Evolutionary conservation across 2,888 invertebrate genomes (phyloP).

Genomic region (Epirrita christyi): DNA sequence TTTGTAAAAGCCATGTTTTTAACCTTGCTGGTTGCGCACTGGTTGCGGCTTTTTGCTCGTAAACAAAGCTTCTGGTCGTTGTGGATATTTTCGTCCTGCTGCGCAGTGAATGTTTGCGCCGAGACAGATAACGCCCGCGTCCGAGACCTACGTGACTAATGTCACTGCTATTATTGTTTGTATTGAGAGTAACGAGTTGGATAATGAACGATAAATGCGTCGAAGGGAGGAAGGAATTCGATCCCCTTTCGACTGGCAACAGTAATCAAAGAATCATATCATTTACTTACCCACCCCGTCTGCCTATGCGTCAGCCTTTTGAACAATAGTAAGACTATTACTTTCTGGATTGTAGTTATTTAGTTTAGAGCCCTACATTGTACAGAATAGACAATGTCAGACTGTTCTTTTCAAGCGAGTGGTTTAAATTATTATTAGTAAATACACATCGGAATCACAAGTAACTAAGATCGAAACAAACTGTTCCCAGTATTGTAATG

Average conservation of each 20-base stretch:
- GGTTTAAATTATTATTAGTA: too few relatives aligned
- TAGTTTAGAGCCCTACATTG: too few relatives aligned
- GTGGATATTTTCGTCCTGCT: slow-evolving; percentile 49
- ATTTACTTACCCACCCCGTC: background rate
- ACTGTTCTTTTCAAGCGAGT: too few relatives aligned
- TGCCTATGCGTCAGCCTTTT: background rate
- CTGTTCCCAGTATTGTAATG: slow-evolving; percentile 30
- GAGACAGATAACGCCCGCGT: slow-evolving; percentile 58
- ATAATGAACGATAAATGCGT: slow-evolving; percentile 67
- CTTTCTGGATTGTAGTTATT: background rate
- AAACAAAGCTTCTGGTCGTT: slow-evolving; percentile 27
- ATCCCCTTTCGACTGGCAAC: slow-evolving; percentile 41
- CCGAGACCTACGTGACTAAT: slow-evolving; percentile 64
- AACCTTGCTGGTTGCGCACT: background rate
- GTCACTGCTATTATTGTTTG: slow-evolving; percentile 66
- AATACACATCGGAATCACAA: too few relatives aligned
- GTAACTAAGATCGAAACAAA: background rate
- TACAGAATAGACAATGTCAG: too few relatives aligned
- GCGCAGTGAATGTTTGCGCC: slow-evolving; percentile 52
- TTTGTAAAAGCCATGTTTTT: background rate
- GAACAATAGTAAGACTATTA: too few relatives aligned
- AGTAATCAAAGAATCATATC: background rate
- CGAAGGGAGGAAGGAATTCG: slow-evolving; percentile 67
- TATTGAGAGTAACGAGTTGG: slow-evolving; percentile 57
- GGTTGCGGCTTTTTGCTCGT: slow-evolving; percentile 11